A percentile compares a stretch with the other conserved stretches of the same genome.
These are phyloP conservation scores for Pseudoatta argentina DNA, from an alignment of 1,140 invertebrate genomes.

Conservation along the genomic window DNA sequence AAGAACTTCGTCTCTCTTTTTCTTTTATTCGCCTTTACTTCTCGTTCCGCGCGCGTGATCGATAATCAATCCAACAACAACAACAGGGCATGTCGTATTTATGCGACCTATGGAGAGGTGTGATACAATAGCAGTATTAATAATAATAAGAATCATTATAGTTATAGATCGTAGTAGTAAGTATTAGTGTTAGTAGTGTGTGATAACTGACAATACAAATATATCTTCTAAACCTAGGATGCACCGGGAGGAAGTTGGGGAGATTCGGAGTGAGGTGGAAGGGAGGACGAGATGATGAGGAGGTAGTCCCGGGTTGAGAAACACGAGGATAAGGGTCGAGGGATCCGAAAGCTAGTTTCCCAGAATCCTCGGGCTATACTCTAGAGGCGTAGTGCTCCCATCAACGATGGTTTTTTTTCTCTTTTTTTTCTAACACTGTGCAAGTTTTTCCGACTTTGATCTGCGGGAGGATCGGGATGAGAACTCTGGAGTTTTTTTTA, in stretches of 20 bases:
- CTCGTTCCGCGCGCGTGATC: constrained; percentile 24
- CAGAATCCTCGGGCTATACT: constrained; percentile 1
- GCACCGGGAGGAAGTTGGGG: constrained; percentile 13
- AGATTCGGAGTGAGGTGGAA: constrained; percentile 3
- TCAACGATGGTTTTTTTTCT: not conserved
- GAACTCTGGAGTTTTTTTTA: not conserved
- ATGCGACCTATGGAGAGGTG: constrained; percentile 35
- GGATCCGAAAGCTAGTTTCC: constrained; percentile 6
- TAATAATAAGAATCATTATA: constrained; percentile 54
- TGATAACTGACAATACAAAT: constrained; percentile 67
- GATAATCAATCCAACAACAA: constrained; percentile 37
- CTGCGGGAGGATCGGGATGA: constrained; percentile 4
- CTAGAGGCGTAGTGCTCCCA: not conserved
- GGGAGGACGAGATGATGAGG: constrained; percentile 25
- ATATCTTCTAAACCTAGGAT: constrained; percentile 57
- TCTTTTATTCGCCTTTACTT: not conserved
- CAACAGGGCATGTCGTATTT: constrained; percentile 39
- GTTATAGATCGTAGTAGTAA: constrained; percentile 60
- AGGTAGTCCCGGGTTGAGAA: constrained; percentile 3
- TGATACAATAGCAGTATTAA: constrained; percentile 60
- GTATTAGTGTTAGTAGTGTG: constrained; percentile 62
- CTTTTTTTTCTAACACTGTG: not conserved
- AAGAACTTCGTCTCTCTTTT: constrained; percentile 7
- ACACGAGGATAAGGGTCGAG: constrained; percentile 39
- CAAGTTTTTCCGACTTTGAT: constrained; percentile 18